Conservation (phyloP, 30 jellyfish, hydroid and myxozoan genomes). For the Sanderia malayensis region DNA sequence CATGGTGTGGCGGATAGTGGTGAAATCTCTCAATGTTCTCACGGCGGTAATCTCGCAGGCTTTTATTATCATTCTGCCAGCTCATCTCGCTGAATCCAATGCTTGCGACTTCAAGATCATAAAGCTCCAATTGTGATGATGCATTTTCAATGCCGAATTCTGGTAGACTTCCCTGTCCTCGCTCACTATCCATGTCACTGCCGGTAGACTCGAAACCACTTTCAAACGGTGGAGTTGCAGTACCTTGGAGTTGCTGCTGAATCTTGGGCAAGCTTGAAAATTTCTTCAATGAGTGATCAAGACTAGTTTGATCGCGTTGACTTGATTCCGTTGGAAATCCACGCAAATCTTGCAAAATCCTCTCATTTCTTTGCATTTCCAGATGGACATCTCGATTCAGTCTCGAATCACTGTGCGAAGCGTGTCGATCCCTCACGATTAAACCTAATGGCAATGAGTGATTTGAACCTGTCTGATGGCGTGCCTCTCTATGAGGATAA, state of each 20-base stretch:
- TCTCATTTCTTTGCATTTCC: slow-evolving; percentile 42
- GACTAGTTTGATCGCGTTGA: neutral
- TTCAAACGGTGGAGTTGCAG: slow-evolving; percentile 72
- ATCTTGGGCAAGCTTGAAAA: slow-evolving; percentile 18
- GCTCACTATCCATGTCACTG: slow-evolving; percentile 64
- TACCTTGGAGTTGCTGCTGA: slow-evolving; percentile 30
- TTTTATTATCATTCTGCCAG: slow-evolving; percentile 74
- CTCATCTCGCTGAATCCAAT: slow-evolving; percentile 92
- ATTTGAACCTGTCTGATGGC: slow-evolving; percentile 9
- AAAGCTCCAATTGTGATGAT: slow-evolving; percentile 71
- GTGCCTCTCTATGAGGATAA: slow-evolving; percentile 30
- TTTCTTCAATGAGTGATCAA: neutral
- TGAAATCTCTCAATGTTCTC: slow-evolving; percentile 37
- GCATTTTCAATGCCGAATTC: slow-evolving; percentile 41
- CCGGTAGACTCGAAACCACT: slow-evolving; percentile 87
- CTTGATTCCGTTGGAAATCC: slow-evolving; percentile 9
- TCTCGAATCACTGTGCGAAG: neutral
- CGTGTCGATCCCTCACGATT: neutral
- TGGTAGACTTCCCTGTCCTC: slow-evolving; percentile 32
- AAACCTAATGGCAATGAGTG: slow-evolving; percentile 38
- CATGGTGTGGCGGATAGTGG: slow-evolving; percentile 47
- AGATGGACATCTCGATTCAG: slow-evolving; percentile 26
- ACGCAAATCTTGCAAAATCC: slow-evolving; percentile 52
- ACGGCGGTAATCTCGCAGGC: slow-evolving; percentile 51
- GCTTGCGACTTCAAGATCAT: slow-evolving; percentile 81